Percentiles rank a stretch among this genome's conserved stretches.
Evolutionary conservation across 2,797 vertebrate species (phyloP).

Genomic region (Fistularia commersonii): DNA sequence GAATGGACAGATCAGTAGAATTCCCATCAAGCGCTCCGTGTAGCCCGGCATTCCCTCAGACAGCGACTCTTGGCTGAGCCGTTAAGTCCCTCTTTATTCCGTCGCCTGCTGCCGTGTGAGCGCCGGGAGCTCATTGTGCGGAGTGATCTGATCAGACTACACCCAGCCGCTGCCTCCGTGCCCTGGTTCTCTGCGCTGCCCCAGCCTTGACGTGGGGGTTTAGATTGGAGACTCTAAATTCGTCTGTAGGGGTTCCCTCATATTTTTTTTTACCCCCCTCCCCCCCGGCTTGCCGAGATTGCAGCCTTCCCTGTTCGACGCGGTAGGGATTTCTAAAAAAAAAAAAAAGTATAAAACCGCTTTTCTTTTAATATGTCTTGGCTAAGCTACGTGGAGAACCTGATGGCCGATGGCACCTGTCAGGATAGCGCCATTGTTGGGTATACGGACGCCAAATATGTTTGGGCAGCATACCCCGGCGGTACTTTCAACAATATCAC

Average conservation of each 20-base stretch:
- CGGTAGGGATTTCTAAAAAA: constrained; percentile 41
- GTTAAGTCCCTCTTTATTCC: constrained; percentile 50
- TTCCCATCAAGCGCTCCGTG: not conserved
- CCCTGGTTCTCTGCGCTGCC: constrained; percentile 74
- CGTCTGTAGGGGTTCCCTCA: constrained; percentile 12
- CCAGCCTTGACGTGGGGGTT: constrained; percentile 62
- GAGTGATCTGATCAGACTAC: constrained; percentile 80
- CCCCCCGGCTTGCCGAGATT: constrained; percentile 5
- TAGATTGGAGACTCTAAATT: constrained; percentile 57
- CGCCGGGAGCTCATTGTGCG: constrained; percentile 63
- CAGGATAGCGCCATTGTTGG: constrained; percentile 97
- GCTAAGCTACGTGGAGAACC: constrained; percentile 95
- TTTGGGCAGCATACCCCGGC: constrained; percentile 88
- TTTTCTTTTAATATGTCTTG: constrained; percentile 85
- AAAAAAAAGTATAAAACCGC: constrained; percentile 11
- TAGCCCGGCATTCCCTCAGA: constrained; percentile 29
- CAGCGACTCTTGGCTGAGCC: constrained; percentile 37
- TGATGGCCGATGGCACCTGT: constrained; percentile 97
- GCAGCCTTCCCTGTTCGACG: constrained; percentile 13
- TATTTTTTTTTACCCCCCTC: not conserved
- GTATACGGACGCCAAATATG: constrained; percentile 91
- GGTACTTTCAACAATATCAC: constrained; percentile 88
- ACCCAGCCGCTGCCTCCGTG: constrained; percentile 77
- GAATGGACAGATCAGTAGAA: not conserved
- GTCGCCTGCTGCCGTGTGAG: constrained; percentile 60